These are phyloP conservation scores for Phaenicophaeus curvirostris DNA, from an alignment of 2,797 vertebrate genomes.

Conservation along the genomic window DNA sequence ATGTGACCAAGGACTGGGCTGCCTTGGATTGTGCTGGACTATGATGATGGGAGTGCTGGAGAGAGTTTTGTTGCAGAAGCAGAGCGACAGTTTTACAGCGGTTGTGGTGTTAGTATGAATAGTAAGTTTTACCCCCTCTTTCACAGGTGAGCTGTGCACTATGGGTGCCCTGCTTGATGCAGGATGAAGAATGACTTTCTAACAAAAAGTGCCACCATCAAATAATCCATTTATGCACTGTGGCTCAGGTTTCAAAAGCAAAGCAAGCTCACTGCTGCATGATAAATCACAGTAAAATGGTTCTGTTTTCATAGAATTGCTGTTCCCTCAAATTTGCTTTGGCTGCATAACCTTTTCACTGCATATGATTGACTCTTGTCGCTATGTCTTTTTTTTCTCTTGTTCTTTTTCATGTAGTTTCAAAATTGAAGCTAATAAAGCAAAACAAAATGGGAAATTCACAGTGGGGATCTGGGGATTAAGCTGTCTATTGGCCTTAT, in stretches of 20 bases:
- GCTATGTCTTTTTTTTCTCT: background rate
- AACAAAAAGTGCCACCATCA: background rate
- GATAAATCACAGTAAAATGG: background rate
- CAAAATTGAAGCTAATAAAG: background rate
- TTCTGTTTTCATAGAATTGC: background rate
- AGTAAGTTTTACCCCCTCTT: background rate
- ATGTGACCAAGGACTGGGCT: accelerated
- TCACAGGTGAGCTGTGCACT: background rate
- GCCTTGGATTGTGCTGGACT: background rate
- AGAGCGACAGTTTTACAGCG: background rate
- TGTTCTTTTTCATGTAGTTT: background rate
- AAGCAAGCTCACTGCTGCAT: background rate
- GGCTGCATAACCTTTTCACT: background rate
- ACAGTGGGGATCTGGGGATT: background rate
- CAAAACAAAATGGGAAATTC: background rate
- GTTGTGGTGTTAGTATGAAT: background rate
- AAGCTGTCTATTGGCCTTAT: background rate
- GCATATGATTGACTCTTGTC: background rate
- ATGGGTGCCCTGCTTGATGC: background rate
- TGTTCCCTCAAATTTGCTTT: background rate
- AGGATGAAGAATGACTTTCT: background rate
- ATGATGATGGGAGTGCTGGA: background rate
- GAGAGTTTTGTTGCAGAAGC: background rate
- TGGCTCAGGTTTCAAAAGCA: background rate
- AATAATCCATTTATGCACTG: background rate